A percentile compares a stretch with the other conserved stretches of the same genome.
Conservation (phyloP, 2,113 vertebrate genomes). For the Lutjanus erythropterus region DNA sequence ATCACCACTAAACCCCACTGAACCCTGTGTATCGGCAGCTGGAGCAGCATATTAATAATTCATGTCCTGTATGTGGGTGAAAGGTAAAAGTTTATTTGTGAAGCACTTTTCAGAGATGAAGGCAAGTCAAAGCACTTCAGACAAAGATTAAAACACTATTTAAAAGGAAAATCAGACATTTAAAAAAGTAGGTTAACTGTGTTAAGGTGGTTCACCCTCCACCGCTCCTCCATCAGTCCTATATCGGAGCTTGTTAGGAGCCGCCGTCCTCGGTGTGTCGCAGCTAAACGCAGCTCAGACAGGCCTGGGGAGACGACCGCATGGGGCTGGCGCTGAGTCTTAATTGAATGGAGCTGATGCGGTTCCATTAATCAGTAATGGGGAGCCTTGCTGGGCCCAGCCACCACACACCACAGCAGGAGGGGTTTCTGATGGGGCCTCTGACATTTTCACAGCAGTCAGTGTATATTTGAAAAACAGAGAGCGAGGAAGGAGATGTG, state of each 20-base stretch:
- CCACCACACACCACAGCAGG: conserved; percentile 72
- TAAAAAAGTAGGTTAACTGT: conserved; percentile 39
- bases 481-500: conserved; percentile 24
- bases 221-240: neutral
- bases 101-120: neutral
- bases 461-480: conserved; percentile 41
- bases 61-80: neutral
- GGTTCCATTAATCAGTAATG: conserved; percentile 81
- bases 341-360: conserved; percentile 79
- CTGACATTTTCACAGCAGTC: conserved; percentile 80
- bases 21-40: neutral
- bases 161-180: neutral
- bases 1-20: neutral
- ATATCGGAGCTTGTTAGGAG: conserved; percentile 55
- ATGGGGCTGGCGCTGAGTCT: conserved; percentile 72
- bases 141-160: neutral
- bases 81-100: neutral
- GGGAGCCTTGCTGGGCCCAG: conserved; percentile 71
- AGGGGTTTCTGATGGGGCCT: conserved; percentile 67
- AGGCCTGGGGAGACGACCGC: conserved; percentile 68
- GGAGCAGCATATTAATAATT: neutral
- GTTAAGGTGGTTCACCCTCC: conserved; percentile 30
- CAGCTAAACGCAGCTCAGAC: conserved; percentile 60
- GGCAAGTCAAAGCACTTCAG: neutral
- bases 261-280: conserved; percentile 11